A percentile compares a stretch with the other conserved stretches of the same genome.
Evolutionary conservation across 2,888 invertebrate genomes (phyloP).

Genomic region (Endomychus coccineus): DNA sequence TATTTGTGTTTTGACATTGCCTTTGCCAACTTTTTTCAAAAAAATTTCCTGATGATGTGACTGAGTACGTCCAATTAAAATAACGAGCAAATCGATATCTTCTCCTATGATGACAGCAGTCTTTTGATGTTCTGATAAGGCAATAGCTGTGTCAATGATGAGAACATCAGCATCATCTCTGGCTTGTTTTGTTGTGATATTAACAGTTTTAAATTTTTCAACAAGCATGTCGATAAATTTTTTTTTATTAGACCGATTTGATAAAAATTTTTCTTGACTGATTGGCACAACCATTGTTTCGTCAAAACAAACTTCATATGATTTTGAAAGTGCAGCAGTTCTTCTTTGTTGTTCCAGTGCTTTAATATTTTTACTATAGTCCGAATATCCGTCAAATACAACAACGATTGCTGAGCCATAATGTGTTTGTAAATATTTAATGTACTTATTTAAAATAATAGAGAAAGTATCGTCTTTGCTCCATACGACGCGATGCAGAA

Average conservation of each 20-base stretch:
- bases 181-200: slow-evolving; percentile 36
- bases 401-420: slow-evolving; percentile 28
- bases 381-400: slow-evolving; percentile 34
- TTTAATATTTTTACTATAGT: slow-evolving; percentile 35
- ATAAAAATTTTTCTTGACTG: slow-evolving; percentile 27
- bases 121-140: slow-evolving; percentile 24
- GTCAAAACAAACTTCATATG: slow-evolving; percentile 35
- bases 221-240: slow-evolving; percentile 31
- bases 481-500: slow-evolving; percentile 19
- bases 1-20: slow-evolving; percentile 33
- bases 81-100: slow-evolving; percentile 36
- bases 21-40: slow-evolving; percentile 36
- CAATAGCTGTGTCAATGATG: slow-evolving; percentile 36
- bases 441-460: slow-evolving; percentile 24
- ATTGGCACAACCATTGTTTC: slow-evolving; percentile 31
- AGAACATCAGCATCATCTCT: slow-evolving; percentile 37
- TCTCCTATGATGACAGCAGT: slow-evolving; percentile 34
- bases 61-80: slow-evolving; percentile 35
- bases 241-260: slow-evolving; percentile 25
- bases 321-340: slow-evolving; percentile 35
- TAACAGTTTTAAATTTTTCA: slow-evolving; percentile 33
- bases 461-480: slow-evolving; percentile 10
- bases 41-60: slow-evolving; percentile 29
- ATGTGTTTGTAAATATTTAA: slow-evolving; percentile 26
- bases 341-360: slow-evolving; percentile 35